Conservation (phyloP, 2,113 vertebrate genomes). For the human region DNA sequence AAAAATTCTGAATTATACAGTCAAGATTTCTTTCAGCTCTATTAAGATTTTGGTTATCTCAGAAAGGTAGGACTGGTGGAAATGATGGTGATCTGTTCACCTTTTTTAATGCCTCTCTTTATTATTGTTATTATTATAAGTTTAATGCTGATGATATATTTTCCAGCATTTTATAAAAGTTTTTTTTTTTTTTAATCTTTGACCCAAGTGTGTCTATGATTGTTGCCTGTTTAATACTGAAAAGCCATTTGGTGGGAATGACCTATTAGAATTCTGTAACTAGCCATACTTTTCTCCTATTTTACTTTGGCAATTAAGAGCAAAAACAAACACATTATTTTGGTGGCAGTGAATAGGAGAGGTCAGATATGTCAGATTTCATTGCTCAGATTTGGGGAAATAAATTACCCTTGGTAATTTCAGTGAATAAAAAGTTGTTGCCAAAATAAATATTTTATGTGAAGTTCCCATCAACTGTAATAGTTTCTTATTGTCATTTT, state of each 20-base stretch:
- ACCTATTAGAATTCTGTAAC: background rate
- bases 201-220: background rate
- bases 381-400: constrained; percentile 7
- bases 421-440: constrained; percentile 16
- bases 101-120: background rate
- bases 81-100: background rate
- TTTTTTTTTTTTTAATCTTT: background rate
- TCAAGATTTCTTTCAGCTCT: background rate
- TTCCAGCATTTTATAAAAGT: background rate
- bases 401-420: constrained; percentile 11
- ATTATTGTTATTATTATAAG: constrained; percentile 28
- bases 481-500: constrained; percentile 31
- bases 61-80: background rate
- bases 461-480: background rate
- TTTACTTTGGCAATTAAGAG: background rate
- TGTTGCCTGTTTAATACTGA: background rate
- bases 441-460: constrained; percentile 29
- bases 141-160: background rate
- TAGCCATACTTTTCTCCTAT: background rate
- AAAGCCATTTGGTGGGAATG: background rate
- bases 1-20: background rate
- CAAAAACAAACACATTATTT: background rate
- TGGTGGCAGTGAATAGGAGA: background rate
- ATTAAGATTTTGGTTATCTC: background rate
- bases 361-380: background rate